A percentile compares a stretch with the other conserved stretches of the same genome.
Evolutionary conservation across 2,113 vertebrate species (phyloP).

Genomic region (Cyprichromis sp.): DNA sequence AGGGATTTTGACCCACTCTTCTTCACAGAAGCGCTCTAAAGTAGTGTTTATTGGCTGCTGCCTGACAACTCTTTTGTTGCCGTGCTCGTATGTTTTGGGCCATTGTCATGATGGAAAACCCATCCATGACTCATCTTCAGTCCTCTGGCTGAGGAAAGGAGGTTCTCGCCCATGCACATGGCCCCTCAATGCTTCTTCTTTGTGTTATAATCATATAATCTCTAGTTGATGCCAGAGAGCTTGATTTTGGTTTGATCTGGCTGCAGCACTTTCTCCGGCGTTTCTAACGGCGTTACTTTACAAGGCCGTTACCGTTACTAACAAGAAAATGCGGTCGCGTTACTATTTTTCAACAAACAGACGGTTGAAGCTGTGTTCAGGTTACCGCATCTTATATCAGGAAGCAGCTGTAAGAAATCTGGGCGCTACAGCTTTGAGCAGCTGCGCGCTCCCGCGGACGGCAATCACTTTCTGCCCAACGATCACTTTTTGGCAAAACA

Average conservation of each 20-base stretch:
- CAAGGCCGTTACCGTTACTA: neutral
- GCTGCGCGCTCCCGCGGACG: fast-evolving
- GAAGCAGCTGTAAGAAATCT: fast-evolving
- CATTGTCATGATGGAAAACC: neutral
- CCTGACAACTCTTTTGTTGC: neutral
- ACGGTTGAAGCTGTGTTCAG: neutral
- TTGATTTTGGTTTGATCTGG: neutral
- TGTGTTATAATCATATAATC: neutral
- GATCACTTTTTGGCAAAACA: neutral
- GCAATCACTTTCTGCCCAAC: fast-evolving
- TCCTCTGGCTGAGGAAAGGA: neutral
- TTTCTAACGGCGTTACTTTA: fast-evolving
- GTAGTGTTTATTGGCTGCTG: neutral
- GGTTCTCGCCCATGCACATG: fast-evolving
- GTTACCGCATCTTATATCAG: fast-evolving
- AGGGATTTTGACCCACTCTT: neutral
- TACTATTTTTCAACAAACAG: neutral
- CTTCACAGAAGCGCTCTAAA: neutral
- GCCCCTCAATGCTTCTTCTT: neutral
- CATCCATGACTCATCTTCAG: neutral
- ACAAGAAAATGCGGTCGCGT: neutral
- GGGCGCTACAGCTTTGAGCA: fast-evolving
- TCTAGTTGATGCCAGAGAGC: neutral
- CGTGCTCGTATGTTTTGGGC: fast-evolving
- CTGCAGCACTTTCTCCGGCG: neutral